Base-by-base conservation (phyloP, 1,140 invertebrate genomes). In the Drosophila pseudoananassae region DNA sequence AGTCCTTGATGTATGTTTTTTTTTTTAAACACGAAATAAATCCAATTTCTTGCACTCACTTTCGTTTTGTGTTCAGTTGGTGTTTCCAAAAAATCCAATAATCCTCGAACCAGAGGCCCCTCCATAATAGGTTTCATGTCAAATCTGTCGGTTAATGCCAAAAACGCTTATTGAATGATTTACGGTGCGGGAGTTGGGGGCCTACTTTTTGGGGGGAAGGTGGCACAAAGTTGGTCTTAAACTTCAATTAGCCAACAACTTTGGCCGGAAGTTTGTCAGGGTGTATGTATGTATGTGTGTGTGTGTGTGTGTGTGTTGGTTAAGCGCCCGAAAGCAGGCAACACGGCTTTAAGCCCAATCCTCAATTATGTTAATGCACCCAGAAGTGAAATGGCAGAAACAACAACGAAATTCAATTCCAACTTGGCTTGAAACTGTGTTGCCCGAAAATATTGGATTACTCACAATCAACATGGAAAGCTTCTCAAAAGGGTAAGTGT, bases 81-180 rank as follows among this genome's bases (percentile, higher is more conserved):
- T 27, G 3, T 43, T 46, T 12, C 1, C n/a, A 8, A 25, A 4
- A 8, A 59, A 59, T 59, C 29, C 20, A 17, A 52, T 52, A 59
- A 59, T 52, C 12, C 57, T 49, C 14, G 14, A 51, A 17, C 17
- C 17, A 3, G 15, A 59, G 20, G 14, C 31, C 46, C 31, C 10
- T 10, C 57, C 9, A 17, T 17, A 59, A 59, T 59, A 52, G 57
- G 57, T 38, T 59, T 38, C 23, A 23, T 59, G 57, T 59, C 57
- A 60, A 63, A 56, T 60, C 51, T 47, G 66, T 56, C 69, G 38
- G 38, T 58, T 74, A 56, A 68, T 57, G 73, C 49, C 61, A 57
- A 45, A 14, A 47, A 33, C 64, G 64, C 64, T 55, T 76, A 76
- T 77, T 75, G 75, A 76, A 64, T 70, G 72, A 70, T 75, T 75